Evolutionary conservation across 2,888 invertebrate genomes (phyloP), one percentile per base, ranked within the genome.

Genomic region (Leucozona laternaria): DNA sequence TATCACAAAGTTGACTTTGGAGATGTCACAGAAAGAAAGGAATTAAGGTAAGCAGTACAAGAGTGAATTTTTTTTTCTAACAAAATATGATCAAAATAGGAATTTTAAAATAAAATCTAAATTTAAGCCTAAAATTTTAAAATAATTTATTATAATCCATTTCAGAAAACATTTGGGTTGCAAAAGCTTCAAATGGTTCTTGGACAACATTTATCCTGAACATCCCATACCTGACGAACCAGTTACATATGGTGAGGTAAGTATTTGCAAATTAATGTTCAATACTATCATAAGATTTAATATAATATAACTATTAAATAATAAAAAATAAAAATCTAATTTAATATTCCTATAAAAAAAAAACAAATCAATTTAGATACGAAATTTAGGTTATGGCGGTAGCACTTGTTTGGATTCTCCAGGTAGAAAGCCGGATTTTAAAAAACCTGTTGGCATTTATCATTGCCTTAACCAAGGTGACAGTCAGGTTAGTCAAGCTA

Each of bases 401-500:
- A 96, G 96, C 93, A 97, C 96, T 91, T 99, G 99, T 94, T 94
- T 99, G 94, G 99, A 99, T 94, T 98, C 98, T 90, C 96, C 99
- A 89, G 97, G 98, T 88, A 96, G 98, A 91, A 97, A 97, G 93
- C 95, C 96, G 90, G 97, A 98, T 93, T 95, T 98, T 92, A 98
- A 99, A 94, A 99, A 99, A 94, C 96, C 99, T 58, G 97, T 97
- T 90, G 98, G 98, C 91, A 95, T 98, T 90, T 99, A 98, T 95
- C 98, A 98, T 89, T 99, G 99, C 94, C 99, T 99, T 93, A 96
- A 96, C 91, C 98, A 99, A 94, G 99, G 99, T 92, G 99, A 99
- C 93, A 99, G 99, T 94, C 99, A 99, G 98, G 99, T 99, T 94
- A 90, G 92, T 91, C 73, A 75, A 50, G 60, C 48, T 10, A 40